These are phyloP conservation scores for Amblyopsis hoosieri DNA, from an alignment of 2,797 vertebrate genomes.

Conservation along the genomic window DNA sequence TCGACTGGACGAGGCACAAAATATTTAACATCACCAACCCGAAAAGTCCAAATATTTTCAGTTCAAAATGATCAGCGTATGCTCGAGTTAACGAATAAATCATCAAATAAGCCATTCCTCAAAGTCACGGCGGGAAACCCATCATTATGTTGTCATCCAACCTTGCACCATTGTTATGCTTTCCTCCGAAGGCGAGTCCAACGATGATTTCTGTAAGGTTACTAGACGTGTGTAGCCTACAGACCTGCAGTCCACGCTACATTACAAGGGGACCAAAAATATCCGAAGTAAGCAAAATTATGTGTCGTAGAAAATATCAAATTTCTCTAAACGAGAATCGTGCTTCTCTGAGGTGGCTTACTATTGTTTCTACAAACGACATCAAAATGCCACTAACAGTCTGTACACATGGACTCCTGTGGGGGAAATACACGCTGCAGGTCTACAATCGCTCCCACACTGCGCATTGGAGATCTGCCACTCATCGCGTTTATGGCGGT, in stretches of 20 bases:
- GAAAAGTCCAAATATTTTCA: not conserved
- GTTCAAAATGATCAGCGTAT: not conserved
- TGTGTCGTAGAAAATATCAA: conserved; percentile 15
- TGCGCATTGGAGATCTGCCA: conserved; percentile 65
- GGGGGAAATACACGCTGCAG: conserved; percentile 21
- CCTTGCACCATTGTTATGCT: conserved; percentile 58
- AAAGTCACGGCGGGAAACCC: conserved; percentile 47
- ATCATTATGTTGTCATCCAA: conserved; percentile 51
- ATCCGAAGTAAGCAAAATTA: not conserved
- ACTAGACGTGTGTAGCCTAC: conserved; percentile 6
- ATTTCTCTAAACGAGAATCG: not conserved
- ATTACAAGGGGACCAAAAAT: not conserved
- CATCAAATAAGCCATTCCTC: conserved; percentile 51
- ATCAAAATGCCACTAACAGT: conserved; percentile 25
- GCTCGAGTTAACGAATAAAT: conserved; percentile 21
- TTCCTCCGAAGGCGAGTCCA: conserved; percentile 31
- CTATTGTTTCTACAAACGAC: conserved; percentile 29
- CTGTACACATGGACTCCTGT: conserved; percentile 10
- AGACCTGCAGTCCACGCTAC: not conserved
- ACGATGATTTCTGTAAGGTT: conserved; percentile 4
- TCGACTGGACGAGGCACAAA: conserved; percentile 26
- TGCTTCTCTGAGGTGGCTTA: not conserved
- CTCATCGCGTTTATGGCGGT: conserved; percentile 47
- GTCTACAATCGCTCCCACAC: conserved; percentile 36
- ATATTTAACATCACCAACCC: conserved; percentile 24